Conservation (phyloP, 2,113 vertebrate genomes). For the Phaethornis superciliosus region DNA sequence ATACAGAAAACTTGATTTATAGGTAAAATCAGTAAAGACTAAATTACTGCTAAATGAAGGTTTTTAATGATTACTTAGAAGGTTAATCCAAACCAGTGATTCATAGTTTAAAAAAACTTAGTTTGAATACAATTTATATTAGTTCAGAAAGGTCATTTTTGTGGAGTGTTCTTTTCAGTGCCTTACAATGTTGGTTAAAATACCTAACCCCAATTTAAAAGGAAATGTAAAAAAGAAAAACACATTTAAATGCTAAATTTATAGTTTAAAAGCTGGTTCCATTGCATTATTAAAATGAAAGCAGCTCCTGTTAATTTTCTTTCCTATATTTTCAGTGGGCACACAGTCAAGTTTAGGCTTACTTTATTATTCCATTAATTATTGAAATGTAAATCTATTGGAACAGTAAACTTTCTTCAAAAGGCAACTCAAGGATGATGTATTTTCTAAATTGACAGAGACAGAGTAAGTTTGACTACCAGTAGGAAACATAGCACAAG, state of each 20-base stretch:
- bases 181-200: constrained; percentile 15
- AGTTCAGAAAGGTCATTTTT: neutral
- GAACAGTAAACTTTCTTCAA: constrained; percentile 49
- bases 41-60: constrained; percentile 31
- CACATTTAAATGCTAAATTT: neutral
- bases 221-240: neutral
- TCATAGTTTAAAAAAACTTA: constrained; percentile 28
- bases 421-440: constrained; percentile 36
- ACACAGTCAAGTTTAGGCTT: neutral
- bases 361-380: constrained; percentile 70
- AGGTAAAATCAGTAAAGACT: neutral
- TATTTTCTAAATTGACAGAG: constrained; percentile 40
- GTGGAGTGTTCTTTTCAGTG: neutral
- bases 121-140: constrained; percentile 11
- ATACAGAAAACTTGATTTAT: constrained; percentile 28
- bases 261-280: neutral
- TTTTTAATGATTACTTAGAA: constrained; percentile 37
- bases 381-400: constrained; percentile 54
- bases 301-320: constrained; percentile 30
- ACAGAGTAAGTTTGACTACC: neutral
- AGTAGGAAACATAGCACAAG: neutral
- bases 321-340: constrained; percentile 6
- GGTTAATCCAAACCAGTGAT: neutral
- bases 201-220: neutral
- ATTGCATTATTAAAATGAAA: constrained; percentile 37